phyloP scores from a whole-genome alignment of 2,888 invertebrate genomes.

The Lycia hirtaria region DNA sequence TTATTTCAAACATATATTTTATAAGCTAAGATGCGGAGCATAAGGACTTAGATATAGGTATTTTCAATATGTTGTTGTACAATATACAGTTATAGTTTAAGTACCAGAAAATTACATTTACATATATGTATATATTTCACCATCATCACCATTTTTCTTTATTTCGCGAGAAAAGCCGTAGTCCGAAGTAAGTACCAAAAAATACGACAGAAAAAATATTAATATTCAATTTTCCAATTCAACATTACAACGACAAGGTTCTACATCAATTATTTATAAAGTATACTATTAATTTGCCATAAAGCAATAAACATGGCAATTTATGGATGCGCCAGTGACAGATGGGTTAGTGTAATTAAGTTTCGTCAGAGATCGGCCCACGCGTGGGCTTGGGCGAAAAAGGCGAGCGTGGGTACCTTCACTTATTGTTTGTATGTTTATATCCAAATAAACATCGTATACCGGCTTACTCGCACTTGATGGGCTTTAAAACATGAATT shows the following conservation, averaged over 20 bases:
- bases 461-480: not conserved
- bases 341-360: constrained; percentile 51
- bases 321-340: constrained; percentile 51
- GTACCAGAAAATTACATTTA: no score
- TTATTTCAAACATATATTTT: no score
- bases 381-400: constrained; percentile 22
- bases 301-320: constrained; percentile 42
- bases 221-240: no score
- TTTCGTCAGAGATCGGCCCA: constrained; percentile 40
- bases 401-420: constrained; percentile 16
- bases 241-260: constrained; percentile 17
- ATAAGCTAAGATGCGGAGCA: no score
- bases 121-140: no score
- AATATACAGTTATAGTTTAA: no score
- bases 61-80: no score
- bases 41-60: no score
- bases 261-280: constrained; percentile 20
- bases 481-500: not conserved
- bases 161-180: no score
- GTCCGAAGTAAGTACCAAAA: no score
- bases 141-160: no score
- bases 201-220: no score
- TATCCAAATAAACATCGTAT: not conserved
- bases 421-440: constrained; percentile 7
- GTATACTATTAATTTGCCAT: constrained; percentile 38